Evolutionary conservation across 2,797 vertebrate species (phyloP), one percentile per base, ranked within the genome.

Genomic region (Melanogrammus aeglefinus): DNA sequence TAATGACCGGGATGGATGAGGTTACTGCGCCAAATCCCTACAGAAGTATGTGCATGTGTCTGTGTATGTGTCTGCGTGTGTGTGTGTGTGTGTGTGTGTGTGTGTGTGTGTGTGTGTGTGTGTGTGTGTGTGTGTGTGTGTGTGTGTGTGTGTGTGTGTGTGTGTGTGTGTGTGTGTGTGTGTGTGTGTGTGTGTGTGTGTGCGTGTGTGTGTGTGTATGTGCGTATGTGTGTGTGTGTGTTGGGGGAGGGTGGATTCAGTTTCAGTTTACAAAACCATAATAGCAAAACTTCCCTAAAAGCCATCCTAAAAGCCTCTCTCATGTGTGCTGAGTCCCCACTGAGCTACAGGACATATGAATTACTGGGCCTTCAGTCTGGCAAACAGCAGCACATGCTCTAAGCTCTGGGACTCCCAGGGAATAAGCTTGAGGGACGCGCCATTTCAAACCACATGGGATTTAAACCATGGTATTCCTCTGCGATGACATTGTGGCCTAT

Each of bases 271-370:
- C 83, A 89, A 69, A 69, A 63, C 21, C 21, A 24, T 63, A 9
- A 24, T 63, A 63, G 24, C 75, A 21, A 74, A 76, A 87, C 89
- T 86, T 88, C 81, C 83, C 86, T 88, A 88, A 92, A 90, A 91
- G 87, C 86, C 82, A 73, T 87, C 84, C 4, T 88, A 88, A 92
- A 90, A 91, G 87, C 86, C 83, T 24, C 57, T n/a, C 74, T 87
- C 84, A 81, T 85, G 89, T 89, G 83, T 83, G 83, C 79, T 70
- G 75, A n/a, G 29, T 78, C 86, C 81, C 85, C 89, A 87, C 86
- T 82, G 83, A 89, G 89, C 90, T 90, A 89, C 86, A 88, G 86
- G 81, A 89, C 86, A 89, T 88, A 92, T 84, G 82, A 86, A 91
- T 89, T 89, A 86, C 76, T 75, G 86, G 81, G 79, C 84, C 80